Evolutionary conservation across 2,797 vertebrate species (phyloP), one percentile per base, ranked within the genome.

Genomic region (Periparus ater): DNA sequence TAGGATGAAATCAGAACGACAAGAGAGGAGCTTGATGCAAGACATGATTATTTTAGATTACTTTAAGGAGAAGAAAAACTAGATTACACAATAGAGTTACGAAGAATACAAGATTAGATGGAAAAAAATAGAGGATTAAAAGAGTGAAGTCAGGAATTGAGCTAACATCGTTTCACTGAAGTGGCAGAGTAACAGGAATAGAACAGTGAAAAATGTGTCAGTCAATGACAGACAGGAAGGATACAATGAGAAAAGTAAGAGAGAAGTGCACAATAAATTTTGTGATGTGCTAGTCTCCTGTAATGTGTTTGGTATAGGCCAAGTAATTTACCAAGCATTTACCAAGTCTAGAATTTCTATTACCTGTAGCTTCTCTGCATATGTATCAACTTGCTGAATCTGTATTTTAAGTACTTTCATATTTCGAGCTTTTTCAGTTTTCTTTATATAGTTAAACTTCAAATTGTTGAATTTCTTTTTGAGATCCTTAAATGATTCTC

Each of bases 381-480:
- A 98, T 19, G 96, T 96, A 74, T 98, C 98, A 71, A 98, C 98
- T 96, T 99, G 98, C 75, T 98, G 98, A 92, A 98, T 98, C 94
- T 99, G 98, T 92, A 98, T 98, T 94, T 97, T 98, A 62, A 98
- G 98, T 34, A 95, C 96, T 96, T 98, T 99, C 75, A 98, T 22
- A 95, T 98, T 98, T 87, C 98, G 97, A 72, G 97, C 85, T 94
- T 98, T 99, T 96, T 99, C 98, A 21, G 96, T 98, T 97, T 98
- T 99, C 97, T 99, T 99, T 45, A 91, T 96, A 44, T 99, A 99
- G 95, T 98, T 99, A 93, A 99, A 99, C 94, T 98, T 99, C 94
- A 98, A 92, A 87, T 99, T 99, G 96, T 99, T 99, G 97, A 99
- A 98, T 96, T 98, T 99, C 97, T 98, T 99, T 97, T 98, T 99